These are phyloP conservation scores for Acleris laterana DNA, from an alignment of 2,888 invertebrate species.

Conservation along the genomic window DNA sequence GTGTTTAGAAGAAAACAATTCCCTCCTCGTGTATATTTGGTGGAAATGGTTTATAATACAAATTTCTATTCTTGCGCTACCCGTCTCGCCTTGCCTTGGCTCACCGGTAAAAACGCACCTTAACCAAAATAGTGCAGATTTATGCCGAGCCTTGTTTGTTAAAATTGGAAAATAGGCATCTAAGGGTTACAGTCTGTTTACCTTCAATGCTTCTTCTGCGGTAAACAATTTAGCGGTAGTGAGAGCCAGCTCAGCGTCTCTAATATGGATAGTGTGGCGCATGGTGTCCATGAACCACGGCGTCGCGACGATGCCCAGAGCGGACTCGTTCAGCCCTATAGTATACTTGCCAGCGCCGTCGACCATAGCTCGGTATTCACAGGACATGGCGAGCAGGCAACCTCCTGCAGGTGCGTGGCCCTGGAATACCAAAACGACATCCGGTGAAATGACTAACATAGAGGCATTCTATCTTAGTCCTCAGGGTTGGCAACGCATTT, in stretches of 20 bases:
- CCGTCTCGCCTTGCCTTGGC: too few species aligned
- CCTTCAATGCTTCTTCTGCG: conserved; percentile 90
- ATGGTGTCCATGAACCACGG: conserved; percentile 88
- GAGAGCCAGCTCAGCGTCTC: conserved; percentile 90
- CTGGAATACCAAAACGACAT: conserved; percentile 77
- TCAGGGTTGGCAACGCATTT: too few species aligned
- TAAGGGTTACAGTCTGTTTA: conserved; percentile 38
- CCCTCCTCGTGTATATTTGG: too few species aligned
- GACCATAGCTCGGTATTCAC: conserved; percentile 94
- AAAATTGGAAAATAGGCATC: too few species aligned
- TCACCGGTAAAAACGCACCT: too few species aligned
- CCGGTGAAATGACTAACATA: too few species aligned
- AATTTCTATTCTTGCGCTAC: too few species aligned
- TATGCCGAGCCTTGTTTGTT: too few species aligned
- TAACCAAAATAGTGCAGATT: too few species aligned
- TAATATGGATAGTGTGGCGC: conserved; percentile 85
- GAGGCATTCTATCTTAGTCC: too few species aligned
- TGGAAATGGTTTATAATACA: too few species aligned
- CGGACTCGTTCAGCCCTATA: conserved; percentile 95
- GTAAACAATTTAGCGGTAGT: conserved; percentile 89
- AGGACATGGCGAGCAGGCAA: conserved; percentile 90
- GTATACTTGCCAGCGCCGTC: conserved; percentile 89
- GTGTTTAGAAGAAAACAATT: too few species aligned
- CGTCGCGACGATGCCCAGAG: conserved; percentile 91
- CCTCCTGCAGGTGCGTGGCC: conserved; percentile 94